phyloP scores from a whole-genome alignment of 2,888 invertebrate species.

The Meganola albula region DNA sequence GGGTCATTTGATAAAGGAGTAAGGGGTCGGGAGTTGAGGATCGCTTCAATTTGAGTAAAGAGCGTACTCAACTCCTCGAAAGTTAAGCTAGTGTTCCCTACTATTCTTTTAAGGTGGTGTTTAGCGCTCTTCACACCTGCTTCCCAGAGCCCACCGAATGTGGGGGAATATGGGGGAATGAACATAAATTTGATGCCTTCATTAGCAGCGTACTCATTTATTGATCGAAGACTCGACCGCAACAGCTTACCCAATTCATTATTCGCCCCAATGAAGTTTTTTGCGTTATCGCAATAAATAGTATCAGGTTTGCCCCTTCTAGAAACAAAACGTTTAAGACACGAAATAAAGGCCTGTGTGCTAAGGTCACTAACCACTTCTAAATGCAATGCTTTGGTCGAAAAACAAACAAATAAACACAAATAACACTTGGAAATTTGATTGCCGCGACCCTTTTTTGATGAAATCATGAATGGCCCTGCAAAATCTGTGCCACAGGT shows the following conservation, averaged over 20 bases:
- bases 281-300: constrained; percentile 8
- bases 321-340: constrained; percentile 5
- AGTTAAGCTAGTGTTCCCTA: constrained; percentile 6
- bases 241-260: constrained; percentile 4
- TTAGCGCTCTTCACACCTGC: constrained; percentile 1
- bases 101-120: constrained; percentile 1
- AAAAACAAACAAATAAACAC: constrained; percentile 8
- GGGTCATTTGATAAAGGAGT: constrained; percentile 20
- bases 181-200: constrained; percentile 4
- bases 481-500: constrained; percentile 10
- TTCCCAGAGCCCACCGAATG: constrained; percentile 7
- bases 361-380: constrained; percentile 7
- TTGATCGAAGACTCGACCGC: not conserved
- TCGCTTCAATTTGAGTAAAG: constrained; percentile 17
- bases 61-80: constrained; percentile 9
- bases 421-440: constrained; percentile 7
- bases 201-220: constrained; percentile 6
- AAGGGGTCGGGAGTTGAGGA: constrained; percentile 24
- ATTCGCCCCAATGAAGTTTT: constrained; percentile 6
- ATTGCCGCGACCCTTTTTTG: constrained; percentile 6
- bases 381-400: constrained; percentile 6
- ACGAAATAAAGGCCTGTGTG: constrained; percentile 7
- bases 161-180: constrained; percentile 6
- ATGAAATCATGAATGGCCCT: constrained; percentile 8
- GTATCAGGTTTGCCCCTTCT: constrained; percentile 7